Percentiles rank a stretch among this genome's conserved stretches.
These are phyloP conservation scores for Clivina fossor DNA, from an alignment of 2,888 invertebrate genomes.

Conservation along the genomic window DNA sequence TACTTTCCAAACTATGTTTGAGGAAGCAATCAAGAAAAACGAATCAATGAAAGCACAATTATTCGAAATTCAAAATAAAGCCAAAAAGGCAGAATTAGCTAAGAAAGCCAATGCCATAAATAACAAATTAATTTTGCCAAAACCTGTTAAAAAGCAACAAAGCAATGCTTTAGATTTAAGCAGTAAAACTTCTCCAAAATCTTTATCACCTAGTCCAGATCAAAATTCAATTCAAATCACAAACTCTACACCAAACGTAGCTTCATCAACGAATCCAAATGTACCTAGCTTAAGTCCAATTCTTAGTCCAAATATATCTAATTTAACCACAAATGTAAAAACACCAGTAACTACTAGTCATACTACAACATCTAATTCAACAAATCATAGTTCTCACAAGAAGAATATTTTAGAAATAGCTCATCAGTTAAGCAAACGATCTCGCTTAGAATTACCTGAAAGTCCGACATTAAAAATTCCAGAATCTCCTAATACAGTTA, in stretches of 20 bases:
- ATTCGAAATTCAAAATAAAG: constrained; percentile 25
- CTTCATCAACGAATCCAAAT: neutral
- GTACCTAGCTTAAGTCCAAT: neutral
- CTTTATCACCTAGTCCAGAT: constrained; percentile 12
- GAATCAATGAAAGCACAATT: constrained; percentile 35
- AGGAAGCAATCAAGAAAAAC: constrained; percentile 49
- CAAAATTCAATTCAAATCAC: neutral
- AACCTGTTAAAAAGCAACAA: constrained; percentile 16
- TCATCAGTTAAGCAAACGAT: constrained; percentile 49
- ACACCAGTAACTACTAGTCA: neutral
- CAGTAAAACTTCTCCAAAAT: constrained; percentile 23
- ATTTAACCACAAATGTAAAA: neutral
- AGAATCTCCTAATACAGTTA: neutral
- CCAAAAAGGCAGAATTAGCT: constrained; percentile 19
- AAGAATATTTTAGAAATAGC: constrained; percentile 50
- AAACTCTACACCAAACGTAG: neutral
- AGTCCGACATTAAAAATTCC: neutral
- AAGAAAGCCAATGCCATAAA: constrained; percentile 17
- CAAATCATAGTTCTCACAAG: no score
- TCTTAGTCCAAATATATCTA: neutral
- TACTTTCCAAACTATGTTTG: constrained; percentile 53
- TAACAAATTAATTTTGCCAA: constrained; percentile 7
- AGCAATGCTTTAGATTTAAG: constrained; percentile 26
- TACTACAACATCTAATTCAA: neutral
- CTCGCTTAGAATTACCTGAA: constrained; percentile 43